These are phyloP conservation scores for Pogonomyrmex californicus DNA, from an alignment of 1,140 invertebrate genomes.

Conservation along the genomic window DNA sequence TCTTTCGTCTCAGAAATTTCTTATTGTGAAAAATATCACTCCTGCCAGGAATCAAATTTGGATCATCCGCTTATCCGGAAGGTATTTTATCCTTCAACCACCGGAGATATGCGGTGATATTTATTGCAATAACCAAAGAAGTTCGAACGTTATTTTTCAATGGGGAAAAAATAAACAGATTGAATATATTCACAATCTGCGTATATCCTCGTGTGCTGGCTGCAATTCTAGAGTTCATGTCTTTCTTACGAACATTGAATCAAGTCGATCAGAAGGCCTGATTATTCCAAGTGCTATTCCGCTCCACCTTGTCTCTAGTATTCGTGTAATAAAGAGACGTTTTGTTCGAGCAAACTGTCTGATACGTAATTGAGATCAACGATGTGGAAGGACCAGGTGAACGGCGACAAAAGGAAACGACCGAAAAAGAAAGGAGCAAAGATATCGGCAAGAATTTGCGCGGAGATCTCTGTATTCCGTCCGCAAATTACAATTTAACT, in stretches of 20 bases:
- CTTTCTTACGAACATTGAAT: neutral
- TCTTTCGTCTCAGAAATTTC: too few species aligned
- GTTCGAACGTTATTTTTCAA: too few species aligned
- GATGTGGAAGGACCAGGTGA: slow-evolving; percentile 40
- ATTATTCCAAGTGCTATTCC: slow-evolving; percentile 48
- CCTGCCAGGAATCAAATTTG: too few species aligned
- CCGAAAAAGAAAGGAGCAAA: neutral
- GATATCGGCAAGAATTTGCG: neutral
- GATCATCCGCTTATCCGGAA: too few species aligned
- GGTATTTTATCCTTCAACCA: too few species aligned
- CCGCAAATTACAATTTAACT: slow-evolving; percentile 31
- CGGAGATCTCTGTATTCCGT: neutral
- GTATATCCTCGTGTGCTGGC: neutral
- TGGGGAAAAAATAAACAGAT: too few species aligned
- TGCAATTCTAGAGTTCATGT: neutral
- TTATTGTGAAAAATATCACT: too few species aligned
- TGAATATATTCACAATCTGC: neutral
- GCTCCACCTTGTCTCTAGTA: slow-evolving; percentile 22
- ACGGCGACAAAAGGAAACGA: slow-evolving; percentile 34
- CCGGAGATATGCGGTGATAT: too few species aligned
- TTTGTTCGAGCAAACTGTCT: neutral
- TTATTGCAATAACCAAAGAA: too few species aligned
- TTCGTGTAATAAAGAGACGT: slow-evolving; percentile 37
- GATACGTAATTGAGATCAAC: slow-evolving; percentile 69
- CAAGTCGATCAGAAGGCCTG: slow-evolving; percentile 8